Evolutionary conservation across 2,113 vertebrate genomes (phyloP).

Genomic region (Carassius carassius): DNA sequence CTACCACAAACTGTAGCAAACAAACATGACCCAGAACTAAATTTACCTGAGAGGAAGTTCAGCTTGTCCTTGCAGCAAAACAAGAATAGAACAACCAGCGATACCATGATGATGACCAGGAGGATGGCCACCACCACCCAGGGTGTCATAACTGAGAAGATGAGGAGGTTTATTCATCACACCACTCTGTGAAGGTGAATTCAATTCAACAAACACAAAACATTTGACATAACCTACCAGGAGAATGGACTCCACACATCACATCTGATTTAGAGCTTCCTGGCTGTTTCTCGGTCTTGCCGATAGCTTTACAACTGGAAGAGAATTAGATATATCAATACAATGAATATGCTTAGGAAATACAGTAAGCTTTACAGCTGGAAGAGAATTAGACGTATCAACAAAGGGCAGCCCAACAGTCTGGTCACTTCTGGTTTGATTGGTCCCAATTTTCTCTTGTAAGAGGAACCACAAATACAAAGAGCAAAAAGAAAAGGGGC

Average conservation of each 20-base stretch:
- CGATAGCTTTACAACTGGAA: slow-evolving; percentile 74
- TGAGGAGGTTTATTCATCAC: background rate
- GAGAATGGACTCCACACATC: slow-evolving; percentile 64
- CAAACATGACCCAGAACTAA: background rate
- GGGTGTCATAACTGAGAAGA: slow-evolving; percentile 60
- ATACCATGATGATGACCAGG: slow-evolving; percentile 72
- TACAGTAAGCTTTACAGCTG: background rate
- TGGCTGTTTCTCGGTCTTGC: slow-evolving; percentile 64
- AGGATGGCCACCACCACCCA: slow-evolving; percentile 76
- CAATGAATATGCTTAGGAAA: background rate
- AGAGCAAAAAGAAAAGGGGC: slow-evolving; percentile 45
- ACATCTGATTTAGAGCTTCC: slow-evolving; percentile 67
- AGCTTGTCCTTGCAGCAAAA: slow-evolving; percentile 81
- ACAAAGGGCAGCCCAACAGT: background rate
- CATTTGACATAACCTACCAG: slow-evolving; percentile 58
- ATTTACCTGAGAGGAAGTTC: slow-evolving; percentile 66
- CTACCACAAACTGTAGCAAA: slow-evolving; percentile 31
- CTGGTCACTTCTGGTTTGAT: slow-evolving; percentile 43
- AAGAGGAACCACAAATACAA: slow-evolving; percentile 53
- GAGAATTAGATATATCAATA: slow-evolving; percentile 19
- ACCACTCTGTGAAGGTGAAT: background rate
- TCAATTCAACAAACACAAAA: too few relatives aligned
- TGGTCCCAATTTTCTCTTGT: slow-evolving; percentile 29
- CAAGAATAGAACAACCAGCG: slow-evolving; percentile 73
- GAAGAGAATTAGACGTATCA: background rate